Evolutionary conservation across 2,888 invertebrate genomes (phyloP).

Genomic region (Glyphotaelius pellucidus): DNA sequence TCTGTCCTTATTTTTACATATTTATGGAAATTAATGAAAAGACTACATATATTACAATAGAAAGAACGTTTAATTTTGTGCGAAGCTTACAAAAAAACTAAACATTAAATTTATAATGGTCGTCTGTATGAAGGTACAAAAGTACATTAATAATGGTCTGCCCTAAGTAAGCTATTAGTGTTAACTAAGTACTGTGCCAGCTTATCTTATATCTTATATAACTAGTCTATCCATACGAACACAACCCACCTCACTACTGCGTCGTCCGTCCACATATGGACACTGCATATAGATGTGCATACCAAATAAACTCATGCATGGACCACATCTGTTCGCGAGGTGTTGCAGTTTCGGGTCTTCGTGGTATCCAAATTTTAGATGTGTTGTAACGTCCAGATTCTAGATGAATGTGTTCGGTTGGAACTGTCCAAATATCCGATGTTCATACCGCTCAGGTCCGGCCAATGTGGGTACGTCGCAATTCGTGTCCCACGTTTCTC

Average conservation of each 20-base stretch:
- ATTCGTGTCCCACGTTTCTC: slow-evolving; percentile 34
- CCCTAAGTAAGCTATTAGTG: neutral
- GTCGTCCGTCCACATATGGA: neutral
- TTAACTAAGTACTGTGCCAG: neutral
- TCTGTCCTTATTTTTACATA: no score
- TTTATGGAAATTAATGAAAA: neutral
- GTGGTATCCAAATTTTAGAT: neutral
- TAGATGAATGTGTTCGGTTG: neutral
- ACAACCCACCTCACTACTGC: neutral
- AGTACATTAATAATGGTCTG: neutral
- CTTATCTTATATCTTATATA: neutral
- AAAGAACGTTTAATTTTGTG: neutral
- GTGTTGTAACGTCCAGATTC: neutral
- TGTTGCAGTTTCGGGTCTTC: neutral
- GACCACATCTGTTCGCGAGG: neutral
- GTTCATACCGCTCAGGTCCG: neutral
- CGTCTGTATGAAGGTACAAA: neutral
- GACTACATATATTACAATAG: no score
- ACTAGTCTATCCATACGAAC: neutral
- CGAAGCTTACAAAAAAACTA: neutral
- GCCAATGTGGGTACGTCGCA: slow-evolving; percentile 17
- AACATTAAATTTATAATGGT: neutral
- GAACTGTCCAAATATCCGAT: neutral
- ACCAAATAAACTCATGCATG: neutral
- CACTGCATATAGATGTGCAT: neutral